Conservation (phyloP, 2,113 vertebrate species). For the Zosterops japonicus region DNA sequence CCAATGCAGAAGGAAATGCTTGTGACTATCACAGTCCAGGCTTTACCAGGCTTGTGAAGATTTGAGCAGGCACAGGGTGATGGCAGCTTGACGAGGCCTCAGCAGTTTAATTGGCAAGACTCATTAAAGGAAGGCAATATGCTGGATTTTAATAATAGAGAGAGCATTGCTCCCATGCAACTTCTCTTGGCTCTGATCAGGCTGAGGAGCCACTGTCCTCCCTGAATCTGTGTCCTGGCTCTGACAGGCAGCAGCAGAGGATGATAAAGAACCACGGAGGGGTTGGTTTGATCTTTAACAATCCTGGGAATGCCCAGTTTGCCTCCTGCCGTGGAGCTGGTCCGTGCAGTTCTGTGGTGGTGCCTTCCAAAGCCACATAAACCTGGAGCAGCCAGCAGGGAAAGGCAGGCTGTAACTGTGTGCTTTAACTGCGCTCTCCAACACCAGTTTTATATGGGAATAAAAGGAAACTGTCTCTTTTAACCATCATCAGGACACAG, state of each 20-base stretch:
- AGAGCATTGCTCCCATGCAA: neutral
- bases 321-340: neutral
- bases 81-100: neutral
- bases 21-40: neutral
- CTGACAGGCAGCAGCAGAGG: neutral
- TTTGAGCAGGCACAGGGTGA: neutral
- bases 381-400: neutral
- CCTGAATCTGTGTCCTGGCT: neutral
- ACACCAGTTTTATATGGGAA: neutral
- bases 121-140: neutral
- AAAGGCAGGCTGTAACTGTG: neutral
- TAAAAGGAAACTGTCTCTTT: constrained; percentile 21
- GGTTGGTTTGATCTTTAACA: neutral
- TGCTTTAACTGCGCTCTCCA: neutral
- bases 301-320: neutral
- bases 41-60: neutral
- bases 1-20: neutral
- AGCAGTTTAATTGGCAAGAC: neutral
- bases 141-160: neutral
- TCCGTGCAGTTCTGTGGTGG: fast-evolving
- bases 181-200: neutral
- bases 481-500: neutral
- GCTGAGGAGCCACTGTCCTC: neutral
- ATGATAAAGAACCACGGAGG: neutral
- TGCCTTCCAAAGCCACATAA: neutral